Base-by-base conservation (phyloP, 2,113 vertebrate genomes). In the Spilogale gracilis region DNA sequence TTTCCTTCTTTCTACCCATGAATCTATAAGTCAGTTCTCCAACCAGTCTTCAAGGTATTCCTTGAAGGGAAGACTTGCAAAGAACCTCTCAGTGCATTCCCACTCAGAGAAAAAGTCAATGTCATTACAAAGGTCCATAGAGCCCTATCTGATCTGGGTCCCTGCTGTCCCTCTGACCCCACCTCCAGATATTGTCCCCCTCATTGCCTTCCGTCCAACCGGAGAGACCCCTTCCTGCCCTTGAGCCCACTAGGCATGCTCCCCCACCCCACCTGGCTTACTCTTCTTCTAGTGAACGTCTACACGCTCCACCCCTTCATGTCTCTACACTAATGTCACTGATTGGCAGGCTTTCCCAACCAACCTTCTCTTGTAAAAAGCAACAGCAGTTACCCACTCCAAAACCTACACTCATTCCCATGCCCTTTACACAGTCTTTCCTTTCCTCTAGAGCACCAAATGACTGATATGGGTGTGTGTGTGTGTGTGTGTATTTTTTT, bases 1-100 rank as follows among this genome's bases (percentile, higher is more conserved):
- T 91, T 96, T 96, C 48, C 71, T 27, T 50, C 43, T 67, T 85
- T 88, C 92, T 65, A n/a, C 43, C 20, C 30, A 91, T 94, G 25
- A 86, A 11, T 67, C n/a, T 38, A 17, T 0, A 9, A 84, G 17
- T 56, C 25, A 63, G 3, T 78, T 95, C 32, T 60, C 27, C 27
- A 95, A 10, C 27, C 80, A 92, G 5, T 21, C 63, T 73, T 81
- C 25, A 96, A 88, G 69, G 74, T 12, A 86, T 63, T 76, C 21
- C 14, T 93, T 85, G 9, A 8, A 89, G 61, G 67, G 32, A 79
- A 43, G 11, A 74, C 25, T 30, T 73, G 25, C 80, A 58, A 79
- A 52, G 52, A 96, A 92, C 43, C 18, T 2, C 85, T 76, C 4
- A 13, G 54, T 30, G 25, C 21, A 54, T 76, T 95, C 56, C n/a